These are phyloP conservation scores for Phyllotreta cruciferae DNA, from an alignment of 2,888 invertebrate genomes.

Conservation along the genomic window DNA sequence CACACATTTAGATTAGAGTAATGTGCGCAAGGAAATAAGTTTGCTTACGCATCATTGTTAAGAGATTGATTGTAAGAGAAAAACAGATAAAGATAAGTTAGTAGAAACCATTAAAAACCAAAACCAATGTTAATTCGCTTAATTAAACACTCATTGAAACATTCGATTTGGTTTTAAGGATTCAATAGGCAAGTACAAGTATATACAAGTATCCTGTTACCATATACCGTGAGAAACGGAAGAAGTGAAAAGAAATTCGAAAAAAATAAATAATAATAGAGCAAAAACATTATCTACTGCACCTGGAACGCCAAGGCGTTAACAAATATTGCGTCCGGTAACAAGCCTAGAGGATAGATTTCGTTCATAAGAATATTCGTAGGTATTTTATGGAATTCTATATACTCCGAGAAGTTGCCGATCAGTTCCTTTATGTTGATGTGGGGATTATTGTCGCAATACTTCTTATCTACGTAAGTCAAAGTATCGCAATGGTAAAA, in stretches of 20 bases:
- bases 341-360: conserved; percentile 86
- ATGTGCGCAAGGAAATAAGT: too few relatives aligned
- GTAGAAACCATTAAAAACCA: too few relatives aligned
- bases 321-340: conserved; percentile 91
- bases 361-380: conserved; percentile 93
- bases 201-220: conserved; percentile 20
- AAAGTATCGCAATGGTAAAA: conserved; percentile 26
- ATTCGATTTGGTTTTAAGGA: too few relatives aligned
- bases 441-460: conserved; percentile 84
- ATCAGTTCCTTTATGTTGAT: conserved; percentile 83
- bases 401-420: conserved; percentile 89
- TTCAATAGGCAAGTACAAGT: too few relatives aligned
- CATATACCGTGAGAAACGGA: conserved; percentile 3
- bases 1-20: too few relatives aligned
- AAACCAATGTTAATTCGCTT: too few relatives aligned
- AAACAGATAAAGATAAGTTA: too few relatives aligned
- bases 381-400: conserved; percentile 94
- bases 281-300: conserved; percentile 57
- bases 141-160: too few relatives aligned
- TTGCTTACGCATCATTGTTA: too few relatives aligned
- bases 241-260: conserved; percentile 2
- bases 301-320: conserved; percentile 95
- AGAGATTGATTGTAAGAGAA: too few relatives aligned
- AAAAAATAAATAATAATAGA: conserved; percentile 30
- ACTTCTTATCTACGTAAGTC: conserved; percentile 72